A percentile compares a stretch with the other conserved stretches of the same genome.
phyloP scores from a whole-genome alignment of 2,888 invertebrate genomes.

The Litoditis marina region DNA sequence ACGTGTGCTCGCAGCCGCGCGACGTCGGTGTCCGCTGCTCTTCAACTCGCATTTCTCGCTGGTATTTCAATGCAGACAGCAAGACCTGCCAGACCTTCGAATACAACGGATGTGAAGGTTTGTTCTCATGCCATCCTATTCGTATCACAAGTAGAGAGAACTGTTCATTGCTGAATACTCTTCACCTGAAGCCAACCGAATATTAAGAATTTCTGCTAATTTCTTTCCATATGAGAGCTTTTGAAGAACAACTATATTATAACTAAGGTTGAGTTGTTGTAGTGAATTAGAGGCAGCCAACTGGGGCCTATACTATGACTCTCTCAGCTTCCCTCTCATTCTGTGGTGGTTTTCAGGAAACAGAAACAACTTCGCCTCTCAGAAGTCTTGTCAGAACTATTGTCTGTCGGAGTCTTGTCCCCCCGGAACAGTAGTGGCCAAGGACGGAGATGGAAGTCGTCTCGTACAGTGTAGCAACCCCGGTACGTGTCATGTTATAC shows the following conservation, averaged over 20 bases:
- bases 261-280: too few species aligned
- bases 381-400: slow-evolving; percentile 60
- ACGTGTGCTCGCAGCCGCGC: slow-evolving; percentile 56
- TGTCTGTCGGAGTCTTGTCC: slow-evolving; percentile 60
- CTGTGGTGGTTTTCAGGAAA: too few species aligned
- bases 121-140: too few species aligned
- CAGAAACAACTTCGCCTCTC: slow-evolving; percentile 60
- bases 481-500: slow-evolving; percentile 2
- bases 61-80: slow-evolving; percentile 59
- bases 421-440: slow-evolving; percentile 57
- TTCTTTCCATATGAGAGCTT: too few species aligned
- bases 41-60: slow-evolving; percentile 50
- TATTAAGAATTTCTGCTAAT: too few species aligned
- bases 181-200: too few species aligned
- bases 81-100: slow-evolving; percentile 59
- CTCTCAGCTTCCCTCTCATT: too few species aligned
- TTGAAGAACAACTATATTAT: too few species aligned
- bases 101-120: slow-evolving; percentile 61
- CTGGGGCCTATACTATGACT: too few species aligned
- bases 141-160: too few species aligned
- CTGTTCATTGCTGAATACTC: too few species aligned
- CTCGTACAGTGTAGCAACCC: slow-evolving; percentile 57
- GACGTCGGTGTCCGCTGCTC: slow-evolving; percentile 57
- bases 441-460: slow-evolving; percentile 52
- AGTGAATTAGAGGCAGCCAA: too few species aligned